Percentiles rank a stretch among this genome's conserved stretches.
These are phyloP conservation scores for Poecilia gillii DNA, from an alignment of 2,797 vertebrate genomes.

Conservation along the genomic window DNA sequence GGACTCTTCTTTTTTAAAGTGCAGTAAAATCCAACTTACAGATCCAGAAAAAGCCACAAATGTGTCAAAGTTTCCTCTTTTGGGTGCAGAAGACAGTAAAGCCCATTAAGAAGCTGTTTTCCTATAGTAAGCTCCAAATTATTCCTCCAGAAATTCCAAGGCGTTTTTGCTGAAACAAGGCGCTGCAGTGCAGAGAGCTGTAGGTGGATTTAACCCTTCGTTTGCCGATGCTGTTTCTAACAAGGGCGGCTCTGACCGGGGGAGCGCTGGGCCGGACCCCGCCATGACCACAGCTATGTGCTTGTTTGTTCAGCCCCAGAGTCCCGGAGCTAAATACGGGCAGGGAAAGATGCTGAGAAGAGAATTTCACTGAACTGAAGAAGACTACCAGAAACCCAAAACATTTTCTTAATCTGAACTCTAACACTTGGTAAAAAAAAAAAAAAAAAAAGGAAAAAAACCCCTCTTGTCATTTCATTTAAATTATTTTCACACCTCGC, in stretches of 20 bases:
- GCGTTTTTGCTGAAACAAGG: slow-evolving; percentile 40
- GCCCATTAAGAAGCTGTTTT: slow-evolving; percentile 24
- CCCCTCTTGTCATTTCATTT: slow-evolving; percentile 9
- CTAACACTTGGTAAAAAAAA: no score
- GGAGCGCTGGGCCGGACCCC: slow-evolving; percentile 29
- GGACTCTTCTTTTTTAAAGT: neutral
- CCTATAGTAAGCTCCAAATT: slow-evolving; percentile 5
- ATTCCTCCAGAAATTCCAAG: slow-evolving; percentile 24
- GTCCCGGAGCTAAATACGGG: slow-evolving; percentile 62
- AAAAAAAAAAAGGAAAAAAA: neutral
- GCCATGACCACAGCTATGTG: slow-evolving; percentile 73
- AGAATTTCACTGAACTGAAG: slow-evolving; percentile 43
- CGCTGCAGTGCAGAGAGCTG: slow-evolving; percentile 39
- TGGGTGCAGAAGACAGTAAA: slow-evolving; percentile 4
- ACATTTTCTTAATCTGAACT: no score
- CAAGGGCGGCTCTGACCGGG: slow-evolving; percentile 74
- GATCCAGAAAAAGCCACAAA: neutral
- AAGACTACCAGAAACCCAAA: slow-evolving; percentile 11
- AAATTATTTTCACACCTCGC: slow-evolving; percentile 30
- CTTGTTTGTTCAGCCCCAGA: slow-evolving; percentile 72
- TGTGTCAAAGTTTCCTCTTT: slow-evolving; percentile 11
- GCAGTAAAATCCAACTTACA: neutral
- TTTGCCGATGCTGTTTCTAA: slow-evolving; percentile 36
- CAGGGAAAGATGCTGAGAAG: slow-evolving; percentile 41
- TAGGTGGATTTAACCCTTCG: slow-evolving; percentile 45